Evolutionary conservation across 1,140 invertebrate species (phyloP), one percentile per base, ranked within the genome.

Genomic region (Melitaea cinxia): DNA sequence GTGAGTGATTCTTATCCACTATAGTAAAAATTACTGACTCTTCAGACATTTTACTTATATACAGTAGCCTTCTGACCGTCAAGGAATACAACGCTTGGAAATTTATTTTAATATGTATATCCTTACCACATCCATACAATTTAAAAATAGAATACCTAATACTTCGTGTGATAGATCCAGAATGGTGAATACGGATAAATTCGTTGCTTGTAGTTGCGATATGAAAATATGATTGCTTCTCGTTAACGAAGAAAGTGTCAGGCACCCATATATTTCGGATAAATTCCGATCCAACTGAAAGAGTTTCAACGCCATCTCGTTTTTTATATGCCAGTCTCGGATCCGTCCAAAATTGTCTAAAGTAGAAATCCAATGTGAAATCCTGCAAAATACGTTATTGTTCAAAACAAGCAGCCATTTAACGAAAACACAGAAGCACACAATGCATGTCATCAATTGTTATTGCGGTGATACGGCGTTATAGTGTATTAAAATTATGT

Each of bases 281-380:
- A 92, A 98, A 99, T 93, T 97, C 98, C 74, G 95, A 98, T 74
- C 95, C 97, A 75, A 96, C 97, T 71, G 96, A 96, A 65, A 98
- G 93, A 73, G 96, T 97, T 88, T 98, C 96, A 61, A 98, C 96
- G 65, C 96, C 96, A 45, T 94, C 94, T 82, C 95, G 92, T 91
- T 96, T 95, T 87, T 95, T 95, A 92, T 98, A 99, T 61, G 96
- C 96, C 82, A 99, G 93, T 81, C 98, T 93, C 69, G 97, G 96
- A 92, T 99, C 98, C 83, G 96, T 97, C 98, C 98, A 99, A 92
- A 97, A 97, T 94, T 99, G 98, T 87, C 98, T 96, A 93, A 99
- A 98, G 94, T 99, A 99, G 94, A 99, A 98, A 93, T 99, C 98
- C 94, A 99, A 92, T 60, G 98, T 99, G 92, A 99, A 99, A 93